Base-by-base conservation (phyloP, 2,888 invertebrate species). In the Acleris cristana region DNA sequence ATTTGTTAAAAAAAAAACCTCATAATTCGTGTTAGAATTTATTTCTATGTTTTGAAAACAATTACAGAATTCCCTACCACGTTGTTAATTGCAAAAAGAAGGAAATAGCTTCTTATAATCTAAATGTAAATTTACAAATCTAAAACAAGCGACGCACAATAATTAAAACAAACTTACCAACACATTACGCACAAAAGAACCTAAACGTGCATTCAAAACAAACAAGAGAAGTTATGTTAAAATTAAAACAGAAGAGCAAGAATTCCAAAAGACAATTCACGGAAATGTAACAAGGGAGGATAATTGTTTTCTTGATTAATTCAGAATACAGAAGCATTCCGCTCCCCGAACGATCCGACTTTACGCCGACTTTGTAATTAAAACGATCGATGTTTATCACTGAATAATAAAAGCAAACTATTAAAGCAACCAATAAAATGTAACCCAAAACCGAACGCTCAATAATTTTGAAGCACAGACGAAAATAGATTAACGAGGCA, bases 231-330 rank as follows among this genome's bases (percentile, higher is more conserved):
- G 53, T 58, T 49, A 58, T 54, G 53, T 62, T 63, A 26, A 72
- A 72, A 69, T 69, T 56, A 63, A 70, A 71, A 74, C 71, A 75
- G 71, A 71, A 71, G 66, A 69, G 57, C 65, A 71, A 53, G 69
- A 70, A 70, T 70, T 71, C 63, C 71, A 62, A 65, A 75, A 81
- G 77, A 81, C 79, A 82, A 81, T 81, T 78, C 77, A 78, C 76
- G 71, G 75, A 76, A 78, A 77, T 77, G 81, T 79, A 81, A 84
- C 85, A 84, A 77, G 80, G 76, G 77, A 76, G 76, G 80, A 83
- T 87, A 87, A 88, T 88, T 88, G 85, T 88, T 88, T 87, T 83
- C 84, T 82, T 87, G 83, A 89, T 89, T 88, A 86, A 88, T 87
- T 86, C 84, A 75, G 78, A 82, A 79, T 81, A 77, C 76, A 76